Evolutionary conservation across 2,113 vertebrate genomes (phyloP), one percentile per base, ranked within the genome.

Genomic region (Suricata suricatta): DNA sequence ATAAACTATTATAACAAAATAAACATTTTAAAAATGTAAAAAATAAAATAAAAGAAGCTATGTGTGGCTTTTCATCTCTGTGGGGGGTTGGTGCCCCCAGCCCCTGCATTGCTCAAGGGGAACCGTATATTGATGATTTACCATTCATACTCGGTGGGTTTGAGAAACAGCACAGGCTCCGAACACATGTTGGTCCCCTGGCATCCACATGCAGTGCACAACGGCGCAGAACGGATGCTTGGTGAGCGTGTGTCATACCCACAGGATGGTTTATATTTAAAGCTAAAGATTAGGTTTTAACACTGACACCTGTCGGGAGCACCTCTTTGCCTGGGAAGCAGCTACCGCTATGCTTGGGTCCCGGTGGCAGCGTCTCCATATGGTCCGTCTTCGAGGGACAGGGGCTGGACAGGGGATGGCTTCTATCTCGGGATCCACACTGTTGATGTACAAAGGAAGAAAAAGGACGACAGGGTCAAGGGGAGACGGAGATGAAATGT

Each of bases 221-320:
- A 99, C 98, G 99, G 98, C 98, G 99, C 98, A 98, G 99, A 99
- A 99, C 97, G 98, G 99, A 99, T 98, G 98, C 99, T 96, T 71
- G 96, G 98, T 98, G 98, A 99, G 99, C 98, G 92, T 99, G 99
- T 98, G 98, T 99, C 94, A 21, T 98, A 98, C 98, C 98, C 98
- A 98, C 98, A 98, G 98, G 98, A 99, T 98, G 96, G 99, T 76
- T 29, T 35, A 29, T 27, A 50, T 19, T 29, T 29, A 21, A 98
- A 98, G 99, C 99, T 99, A 98, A 94, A 98, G 98, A 93, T 98
- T 97, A 97, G 93, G 95, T 96, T 99, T 99, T 99, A 99, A 99
- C 99, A 99, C 99, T 99, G 99, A 99, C 97, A 97, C 92, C 97
- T 92, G 19, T 12, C 3, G 21, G 0, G 8, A 52, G 44, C 44